Conservation (phyloP, 2,888 invertebrate genomes). For the Alitta virens region DNA sequence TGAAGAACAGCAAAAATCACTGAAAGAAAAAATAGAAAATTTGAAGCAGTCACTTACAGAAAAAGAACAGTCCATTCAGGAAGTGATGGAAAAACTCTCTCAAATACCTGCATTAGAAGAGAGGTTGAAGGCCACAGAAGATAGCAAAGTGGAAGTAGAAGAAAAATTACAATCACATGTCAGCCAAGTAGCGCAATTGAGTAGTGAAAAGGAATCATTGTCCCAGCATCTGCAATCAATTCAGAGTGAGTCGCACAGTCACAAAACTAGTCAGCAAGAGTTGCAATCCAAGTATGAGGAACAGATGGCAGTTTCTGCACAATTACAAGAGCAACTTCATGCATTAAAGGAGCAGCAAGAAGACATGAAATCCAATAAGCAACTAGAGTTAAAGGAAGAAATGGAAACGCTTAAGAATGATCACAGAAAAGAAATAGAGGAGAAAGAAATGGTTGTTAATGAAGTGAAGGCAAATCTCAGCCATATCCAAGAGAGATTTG, state of each 20-base stretch:
- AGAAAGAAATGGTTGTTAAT: neutral
- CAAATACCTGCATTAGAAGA: neutral
- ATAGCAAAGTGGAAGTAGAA: constrained; percentile 35
- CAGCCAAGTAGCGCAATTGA: constrained; percentile 39
- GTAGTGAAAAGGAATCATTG: constrained; percentile 26
- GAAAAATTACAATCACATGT: constrained; percentile 36
- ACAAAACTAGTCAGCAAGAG: constrained; percentile 14
- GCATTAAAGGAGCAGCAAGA: neutral
- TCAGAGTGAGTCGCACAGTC: constrained; percentile 16
- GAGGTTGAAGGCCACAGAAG: neutral
- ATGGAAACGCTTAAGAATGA: neutral
- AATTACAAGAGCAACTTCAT: constrained; percentile 5
- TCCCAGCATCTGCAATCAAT: too few relatives aligned
- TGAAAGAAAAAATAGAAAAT: neutral
- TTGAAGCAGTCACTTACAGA: neutral
- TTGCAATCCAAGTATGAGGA: constrained; percentile 32
- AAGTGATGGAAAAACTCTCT: neutral
- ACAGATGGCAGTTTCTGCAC: neutral
- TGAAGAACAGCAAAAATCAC: neutral
- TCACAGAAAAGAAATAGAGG: neutral
- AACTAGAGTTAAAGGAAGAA: neutral
- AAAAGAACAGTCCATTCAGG: neutral
- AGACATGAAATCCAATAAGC: neutral
- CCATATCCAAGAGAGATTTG: neutral
- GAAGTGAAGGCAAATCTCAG: constrained; percentile 10